Base-by-base conservation (phyloP, 30 jellyfish, hydroid and myxozoan species). In the Aurelia sp. region DNA sequence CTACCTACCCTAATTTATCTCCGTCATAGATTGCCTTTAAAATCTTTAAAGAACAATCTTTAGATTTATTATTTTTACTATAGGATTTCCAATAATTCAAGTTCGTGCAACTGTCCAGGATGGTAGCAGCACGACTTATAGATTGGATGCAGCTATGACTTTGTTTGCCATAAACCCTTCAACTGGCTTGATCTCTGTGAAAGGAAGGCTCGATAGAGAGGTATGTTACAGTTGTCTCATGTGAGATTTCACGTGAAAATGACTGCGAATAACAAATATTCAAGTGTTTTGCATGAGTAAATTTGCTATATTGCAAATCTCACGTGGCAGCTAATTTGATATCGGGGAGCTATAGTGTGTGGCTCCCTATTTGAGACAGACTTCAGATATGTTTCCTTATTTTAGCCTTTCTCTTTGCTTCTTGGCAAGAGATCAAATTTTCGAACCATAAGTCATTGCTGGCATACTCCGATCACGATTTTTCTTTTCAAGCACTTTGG, bases 171-270 rank as follows among this genome's bases (percentile, higher is more conserved):
- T 92, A 0, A 81, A 92, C 38, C 55, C 95, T 4, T 9, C 48
- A 1, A 69, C 91, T 79, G 98, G 98, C 30, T 41, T 64, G 38
- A 61, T 92, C 22, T 69, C 61, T 51, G 63, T 67, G 55, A 76
- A 55, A 60, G 81, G 22, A 19, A 50, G 67, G 22, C 88, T 92
- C 64, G 98, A 92, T 59, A 44, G 55, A 44, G 55, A 44, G 15
- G 55, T 44, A 44, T 16, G 15, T 44, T 5, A 44, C 3, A 44
- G 55, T 38, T 38, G 50, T 38, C 50, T 38, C 50, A 38, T 4
- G 9, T 38, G 2, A 5, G 55, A 44, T 44, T 7, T 5, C 55
- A 44, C 50, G 8, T 38, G 9, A 38, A 38, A 38, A 1, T 38
- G 50, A 4, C 50, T 7, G 9, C 50, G 0, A 38, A 38, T 38